phyloP scores from a whole-genome alignment of 1,140 invertebrate genomes.

The Cecropterus lyciades region DNA sequence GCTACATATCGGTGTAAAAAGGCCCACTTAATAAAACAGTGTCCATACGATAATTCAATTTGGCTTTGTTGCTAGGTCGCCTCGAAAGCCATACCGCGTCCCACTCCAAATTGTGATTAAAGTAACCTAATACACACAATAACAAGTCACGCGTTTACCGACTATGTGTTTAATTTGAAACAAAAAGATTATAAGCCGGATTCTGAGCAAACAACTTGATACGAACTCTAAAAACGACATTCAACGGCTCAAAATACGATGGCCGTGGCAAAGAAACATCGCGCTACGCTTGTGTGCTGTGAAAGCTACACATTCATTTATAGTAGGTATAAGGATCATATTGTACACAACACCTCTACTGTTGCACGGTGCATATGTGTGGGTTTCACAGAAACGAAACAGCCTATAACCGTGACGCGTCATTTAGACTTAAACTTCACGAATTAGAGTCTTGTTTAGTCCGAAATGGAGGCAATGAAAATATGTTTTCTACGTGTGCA shows the following conservation, averaged over 20 bases:
- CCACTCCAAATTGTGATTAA: slow-evolving; percentile 83
- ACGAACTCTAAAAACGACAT: slow-evolving; percentile 19
- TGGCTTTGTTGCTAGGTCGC: slow-evolving; percentile 69
- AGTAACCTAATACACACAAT: slow-evolving; percentile 82
- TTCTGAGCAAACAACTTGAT: slow-evolving; percentile 26
- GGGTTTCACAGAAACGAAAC: slow-evolving; percentile 40
- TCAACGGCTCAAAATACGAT: slow-evolving; percentile 41
- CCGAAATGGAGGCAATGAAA: slow-evolving; percentile 62
- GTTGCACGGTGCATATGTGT: slow-evolving; percentile 66
- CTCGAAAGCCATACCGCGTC: slow-evolving; percentile 77
- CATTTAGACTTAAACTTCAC: slow-evolving; percentile 38
- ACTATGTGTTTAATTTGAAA: slow-evolving; percentile 54
- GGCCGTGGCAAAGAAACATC: slow-evolving; percentile 55
- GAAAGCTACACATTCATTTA: slow-evolving; percentile 83
- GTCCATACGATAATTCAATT: slow-evolving; percentile 69
- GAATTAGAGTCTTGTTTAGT: slow-evolving; percentile 40
- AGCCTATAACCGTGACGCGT: slow-evolving; percentile 36
- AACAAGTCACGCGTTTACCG: slow-evolving; percentile 80
- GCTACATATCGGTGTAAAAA: slow-evolving; percentile 32
- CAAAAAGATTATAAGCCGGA: slow-evolving; percentile 58
- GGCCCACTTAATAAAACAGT: slow-evolving; percentile 41
- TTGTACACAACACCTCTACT: slow-evolving; percentile 75
- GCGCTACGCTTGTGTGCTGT: slow-evolving; percentile 73
- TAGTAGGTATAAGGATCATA: slow-evolving; percentile 79
- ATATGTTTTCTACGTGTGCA: slow-evolving; percentile 70